Base-by-base conservation (phyloP, 2,888 invertebrate genomes). In the Acleris literana region DNA sequence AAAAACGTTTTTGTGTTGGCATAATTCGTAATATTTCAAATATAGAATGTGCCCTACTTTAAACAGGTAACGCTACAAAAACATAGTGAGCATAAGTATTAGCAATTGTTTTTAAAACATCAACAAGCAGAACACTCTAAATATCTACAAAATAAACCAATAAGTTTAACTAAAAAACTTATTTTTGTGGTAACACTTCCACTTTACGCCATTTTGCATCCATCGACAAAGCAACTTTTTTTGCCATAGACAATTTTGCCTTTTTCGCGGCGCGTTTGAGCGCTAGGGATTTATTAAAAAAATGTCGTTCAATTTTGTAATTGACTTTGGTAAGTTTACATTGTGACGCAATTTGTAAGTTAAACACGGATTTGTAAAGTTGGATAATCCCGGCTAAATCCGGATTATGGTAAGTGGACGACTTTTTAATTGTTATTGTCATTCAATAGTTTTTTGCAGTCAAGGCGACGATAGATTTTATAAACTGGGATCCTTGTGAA, bases 291-390 rank as follows among this genome's bases (percentile, higher is more conserved):
- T 46, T 1, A n/a, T 13, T n/a, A n/a, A 46, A 46, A 44, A 46
- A 46, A 1, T 74, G 63, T 68, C 52, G 69, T 63, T 60, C 63
- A 52, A 44, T 59, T 39, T 64, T 69, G 61, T 71, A 76, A 74
- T 73, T 71, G 70, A 71, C 70, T 74, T 70, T 70, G 68, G 63
- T 67, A 58, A 69, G 69, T 64, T 64, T 68, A 51, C 48, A 67
- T 77, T 78, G 73, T 72, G 49, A 68, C 3, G 51, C 22, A 22
- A 22, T 51, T 72, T 74, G 65, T 79, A n/a, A 17, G n/a, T 46
- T 17, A 44, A n/a, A 44, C n/a, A n/a, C n/a, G 17, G 46, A 7
- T 46, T 46, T 16, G 46, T 46, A 17, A 17, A 16, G 5, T n/a
- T 44, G 16, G 46, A 17, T 46, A 17, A 46, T 46, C 46, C 17